Evolutionary conservation across 2,113 vertebrate species (phyloP), one percentile per base, ranked within the genome.

Genomic region (Odocoileus virginianus): DNA sequence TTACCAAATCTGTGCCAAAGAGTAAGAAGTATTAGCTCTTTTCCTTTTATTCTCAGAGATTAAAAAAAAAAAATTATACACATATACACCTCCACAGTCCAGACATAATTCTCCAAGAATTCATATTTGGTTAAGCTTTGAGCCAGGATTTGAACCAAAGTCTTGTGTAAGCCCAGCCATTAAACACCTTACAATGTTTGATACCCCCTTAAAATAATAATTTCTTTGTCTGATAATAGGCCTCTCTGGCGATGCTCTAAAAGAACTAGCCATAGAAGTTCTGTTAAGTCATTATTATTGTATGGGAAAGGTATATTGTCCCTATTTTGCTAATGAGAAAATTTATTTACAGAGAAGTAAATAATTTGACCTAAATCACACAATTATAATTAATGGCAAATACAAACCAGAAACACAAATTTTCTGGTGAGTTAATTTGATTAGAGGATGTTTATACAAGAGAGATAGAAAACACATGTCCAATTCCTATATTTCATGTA

Each of bases 341-440:
- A 2, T 25, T 61, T 50, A 82, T 57, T 93, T 95, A 71, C 19
- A 83, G 21, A 92, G 54, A 82, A 11, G 19, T 47, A 97, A 94
- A 84, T 91, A 86, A 97, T 93, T 97, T 92, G 3, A 88, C 36
- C 27, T 88, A 61, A 97, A 78, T 94, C 61, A 91, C 36, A 92
- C 40, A 89, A 85, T 82, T 90, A 74, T 25, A 96, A 43, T 88
- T 81, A 93, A 95, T 90, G n/a, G 43, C 5, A 88, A 96, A 71
- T 90, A 50, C 25, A 95, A 95, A 92, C 6, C 27, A 84, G 40
- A 95, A 95, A 64, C 25, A 45, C 74, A 96, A 50, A 89, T 95
- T 60, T 86, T 61, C 33, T 74, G 10, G 3, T 95, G 33, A 97
- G 43, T 96, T 94, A 85, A 91, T 85, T 97, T 33, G n/a, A 84